Conservation (phyloP, 1,140 invertebrate genomes). For the Zaprionus ghesquierei region DNA sequence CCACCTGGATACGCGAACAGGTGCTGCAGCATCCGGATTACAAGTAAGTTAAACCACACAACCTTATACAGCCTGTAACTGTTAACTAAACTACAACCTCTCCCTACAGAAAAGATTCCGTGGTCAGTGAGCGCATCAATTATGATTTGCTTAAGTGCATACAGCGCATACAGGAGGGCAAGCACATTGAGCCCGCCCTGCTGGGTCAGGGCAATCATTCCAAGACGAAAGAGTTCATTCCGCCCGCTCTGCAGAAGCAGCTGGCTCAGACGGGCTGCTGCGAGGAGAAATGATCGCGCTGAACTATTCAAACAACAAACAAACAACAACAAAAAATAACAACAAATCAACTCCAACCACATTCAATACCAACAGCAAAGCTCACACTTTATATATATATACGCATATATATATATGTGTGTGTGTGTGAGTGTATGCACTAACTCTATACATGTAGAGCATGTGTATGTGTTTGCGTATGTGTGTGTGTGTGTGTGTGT, state of each 20-base stretch:
- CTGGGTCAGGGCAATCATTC: slow-evolving; percentile 88
- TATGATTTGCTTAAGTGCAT: slow-evolving; percentile 95
- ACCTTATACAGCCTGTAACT: background rate
- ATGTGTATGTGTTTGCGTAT: background rate
- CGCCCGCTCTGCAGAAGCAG: slow-evolving; percentile 83
- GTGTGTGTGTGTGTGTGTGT: background rate
- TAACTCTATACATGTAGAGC: background rate
- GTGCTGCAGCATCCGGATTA: slow-evolving; percentile 95
- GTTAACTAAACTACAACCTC: background rate
- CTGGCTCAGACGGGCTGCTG: slow-evolving; percentile 75
- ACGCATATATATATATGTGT: no score
- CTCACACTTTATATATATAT: slow-evolving; percentile 7
- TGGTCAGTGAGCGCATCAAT: slow-evolving; percentile 94
- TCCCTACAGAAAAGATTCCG: slow-evolving; percentile 88
- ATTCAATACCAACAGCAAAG: slow-evolving; percentile 15
- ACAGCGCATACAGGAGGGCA: slow-evolving; percentile 88
- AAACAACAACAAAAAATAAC: slow-evolving; percentile 7
- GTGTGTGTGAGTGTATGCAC: background rate
- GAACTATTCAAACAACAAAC: no score
- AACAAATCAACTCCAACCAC: background rate
- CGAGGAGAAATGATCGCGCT: slow-evolving; percentile 79
- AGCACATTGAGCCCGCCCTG: slow-evolving; percentile 88
- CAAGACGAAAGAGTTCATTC: slow-evolving; percentile 92
- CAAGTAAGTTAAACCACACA: slow-evolving; percentile 85
- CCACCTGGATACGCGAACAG: slow-evolving; percentile 96